Evolutionary conservation across 1,140 invertebrate genomes (phyloP), one percentile per base, ranked within the genome.

Genomic region (Melanaphis sacchari): DNA sequence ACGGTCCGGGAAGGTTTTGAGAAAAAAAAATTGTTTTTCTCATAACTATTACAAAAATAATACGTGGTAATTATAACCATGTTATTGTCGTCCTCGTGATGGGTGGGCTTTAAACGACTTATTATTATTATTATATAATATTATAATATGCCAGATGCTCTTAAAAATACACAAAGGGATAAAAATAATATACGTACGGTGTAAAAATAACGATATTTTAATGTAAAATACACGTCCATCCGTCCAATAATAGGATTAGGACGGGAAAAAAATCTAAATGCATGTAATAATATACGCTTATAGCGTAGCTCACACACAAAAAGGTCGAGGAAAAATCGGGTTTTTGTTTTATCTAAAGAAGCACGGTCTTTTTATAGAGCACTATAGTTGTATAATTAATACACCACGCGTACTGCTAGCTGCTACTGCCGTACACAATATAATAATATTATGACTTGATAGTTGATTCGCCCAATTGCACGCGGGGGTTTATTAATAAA

Each of bases 41-140:
- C 31, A 21, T n/a, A 59, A 15, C 31, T 11, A 11, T 31, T n/a
- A 36, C 15, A n/a, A 1, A n/a, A 76, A n/a, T 76, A n/a, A 76
- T 6, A 76, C n/a, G 18, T 18, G 21, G n/a, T 82, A 82, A 82
- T 82, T 40, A 82, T 82, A 49, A 87, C 26, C 31, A n/a, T 43
- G 85, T 49, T 46, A 36, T 31, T 22, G 24, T 24, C 22, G 26
- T 87, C 15, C 3, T 40, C 85, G 21, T n/a, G 31, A 87, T 46
- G 85, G 85, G 85, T 46, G 85, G 85, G 85, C 85, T 87, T 46
- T 87, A 43, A 87, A 46, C 18, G 26, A 46, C 85, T 31, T 31
- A 21, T 87, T 49, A 31, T 87, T 49, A 31, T 87, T 41, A 41
- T 87, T 40, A 40, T 82, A 38, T 40, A 36, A 40, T 66, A 66